Evolutionary conservation across 2,113 vertebrate species (phyloP).

Genomic region (Spilogale gracilis): DNA sequence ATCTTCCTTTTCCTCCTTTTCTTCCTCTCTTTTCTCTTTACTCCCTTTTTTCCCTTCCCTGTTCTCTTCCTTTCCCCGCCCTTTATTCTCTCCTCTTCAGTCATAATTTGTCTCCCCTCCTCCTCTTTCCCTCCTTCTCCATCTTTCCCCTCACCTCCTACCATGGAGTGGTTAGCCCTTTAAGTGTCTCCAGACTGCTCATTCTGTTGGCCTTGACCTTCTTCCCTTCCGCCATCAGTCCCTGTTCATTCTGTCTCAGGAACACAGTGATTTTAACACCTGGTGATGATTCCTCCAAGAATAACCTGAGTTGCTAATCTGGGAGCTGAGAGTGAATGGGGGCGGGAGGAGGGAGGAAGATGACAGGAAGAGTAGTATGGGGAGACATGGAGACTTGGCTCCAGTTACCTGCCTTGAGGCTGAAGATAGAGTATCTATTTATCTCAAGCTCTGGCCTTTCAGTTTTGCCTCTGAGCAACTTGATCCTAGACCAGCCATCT

Average conservation of each 20-base stretch:
- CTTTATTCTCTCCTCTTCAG: neutral
- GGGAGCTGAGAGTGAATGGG: conserved; percentile 55
- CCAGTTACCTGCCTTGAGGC: neutral
- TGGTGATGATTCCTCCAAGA: conserved; percentile 67
- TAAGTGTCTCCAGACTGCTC: neutral
- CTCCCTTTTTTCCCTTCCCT: neutral
- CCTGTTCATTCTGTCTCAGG: conserved; percentile 47
- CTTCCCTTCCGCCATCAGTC: conserved; percentile 18
- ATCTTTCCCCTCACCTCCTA: neutral
- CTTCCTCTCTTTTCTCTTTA: neutral
- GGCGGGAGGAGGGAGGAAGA: neutral
- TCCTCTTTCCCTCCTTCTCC: too few relatives aligned
- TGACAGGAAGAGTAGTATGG: neutral
- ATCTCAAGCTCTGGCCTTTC: neutral
- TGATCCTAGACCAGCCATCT: neutral
- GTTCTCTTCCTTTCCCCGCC: neutral
- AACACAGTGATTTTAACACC: conserved; percentile 74
- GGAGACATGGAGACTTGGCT: neutral
- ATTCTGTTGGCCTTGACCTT: conserved; percentile 36
- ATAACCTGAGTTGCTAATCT: conserved; percentile 76
- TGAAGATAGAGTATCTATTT: neutral
- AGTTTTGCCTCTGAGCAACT: neutral
- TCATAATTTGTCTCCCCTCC: neutral
- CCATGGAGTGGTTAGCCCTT: neutral
- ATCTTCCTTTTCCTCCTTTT: neutral